Evolutionary conservation across 2,113 vertebrate species (phyloP).

Genomic region (Cochlearius cochlearius): DNA sequence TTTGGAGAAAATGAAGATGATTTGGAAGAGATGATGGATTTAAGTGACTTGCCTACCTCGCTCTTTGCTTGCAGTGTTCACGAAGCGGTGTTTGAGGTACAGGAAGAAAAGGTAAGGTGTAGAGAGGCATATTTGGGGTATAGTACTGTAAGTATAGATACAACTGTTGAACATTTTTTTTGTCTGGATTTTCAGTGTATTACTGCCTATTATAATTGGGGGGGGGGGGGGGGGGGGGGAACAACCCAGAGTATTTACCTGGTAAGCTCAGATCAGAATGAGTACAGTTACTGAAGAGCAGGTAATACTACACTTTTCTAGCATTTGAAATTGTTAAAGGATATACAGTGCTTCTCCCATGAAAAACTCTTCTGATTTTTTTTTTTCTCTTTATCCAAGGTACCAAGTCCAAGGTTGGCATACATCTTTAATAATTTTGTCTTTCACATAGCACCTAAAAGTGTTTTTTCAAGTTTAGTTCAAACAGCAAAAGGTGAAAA

Average conservation of each 20-base stretch:
- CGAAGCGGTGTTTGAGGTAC: conserved; percentile 85
- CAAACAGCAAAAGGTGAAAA: not conserved
- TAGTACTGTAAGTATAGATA: not conserved
- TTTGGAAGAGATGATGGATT: conserved; percentile 91
- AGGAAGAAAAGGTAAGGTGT: conserved; percentile 82
- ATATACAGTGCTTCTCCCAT: not conserved
- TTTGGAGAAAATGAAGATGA: conserved; percentile 90
- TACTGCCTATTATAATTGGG: not conserved
- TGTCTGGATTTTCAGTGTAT: not conserved
- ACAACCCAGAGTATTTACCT: not conserved
- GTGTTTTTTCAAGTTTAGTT: not conserved
- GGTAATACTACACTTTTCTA: not conserved
- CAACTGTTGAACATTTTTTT: not conserved
- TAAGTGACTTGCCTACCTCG: conserved; percentile 89
- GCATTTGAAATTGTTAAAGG: not conserved
- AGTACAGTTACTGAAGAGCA: not conserved
- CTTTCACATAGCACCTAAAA: not conserved
- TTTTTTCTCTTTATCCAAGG: not conserved
- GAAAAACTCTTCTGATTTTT: not conserved
- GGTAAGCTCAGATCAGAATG: not conserved
- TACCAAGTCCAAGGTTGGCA: not conserved
- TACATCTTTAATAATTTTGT: not conserved
- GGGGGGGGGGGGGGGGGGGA: no score
- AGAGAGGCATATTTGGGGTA: not conserved
- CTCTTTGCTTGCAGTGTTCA: conserved; percentile 91